Conservation (phyloP, 1,140 invertebrate species). For the Drosophila bifasciata region DNA sequence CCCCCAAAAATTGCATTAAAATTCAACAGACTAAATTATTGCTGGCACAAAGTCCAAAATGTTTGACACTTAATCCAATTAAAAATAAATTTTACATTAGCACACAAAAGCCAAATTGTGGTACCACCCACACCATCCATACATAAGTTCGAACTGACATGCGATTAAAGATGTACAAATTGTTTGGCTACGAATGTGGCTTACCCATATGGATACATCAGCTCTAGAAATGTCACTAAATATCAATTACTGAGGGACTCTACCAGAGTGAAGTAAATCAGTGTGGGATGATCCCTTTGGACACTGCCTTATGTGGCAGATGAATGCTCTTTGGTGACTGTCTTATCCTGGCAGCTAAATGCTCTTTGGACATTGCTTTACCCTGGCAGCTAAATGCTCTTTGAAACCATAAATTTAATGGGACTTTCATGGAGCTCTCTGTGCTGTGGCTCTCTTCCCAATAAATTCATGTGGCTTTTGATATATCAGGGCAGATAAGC, state of each 20-base stretch:
- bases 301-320: slow-evolving; percentile 24
- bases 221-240: slow-evolving; percentile 14
- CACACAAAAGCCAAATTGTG: slow-evolving; percentile 43
- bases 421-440: too few species aligned
- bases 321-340: slow-evolving; percentile 11
- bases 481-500: slow-evolving; percentile 29
- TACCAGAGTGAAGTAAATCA: slow-evolving; percentile 15
- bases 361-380: slow-evolving; percentile 17
- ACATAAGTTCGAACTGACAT: slow-evolving; percentile 18
- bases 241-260: slow-evolving; percentile 17
- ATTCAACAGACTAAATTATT: slow-evolving; percentile 68
- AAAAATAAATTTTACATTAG: slow-evolving; percentile 76
- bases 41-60: slow-evolving; percentile 76
- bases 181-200: slow-evolving; percentile 4
- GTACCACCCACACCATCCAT: too few species aligned
- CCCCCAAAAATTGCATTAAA: slow-evolving; percentile 78
- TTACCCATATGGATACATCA: too few species aligned
- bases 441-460: slow-evolving; percentile 4
- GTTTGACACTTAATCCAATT: slow-evolving; percentile 79
- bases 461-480: slow-evolving; percentile 55
- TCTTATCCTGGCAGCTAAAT: too few species aligned
- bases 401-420: slow-evolving; percentile 52
- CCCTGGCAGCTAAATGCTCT: slow-evolving; percentile 16
- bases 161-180: slow-evolving; percentile 41
- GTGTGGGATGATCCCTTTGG: slow-evolving; percentile 1